Conservation (phyloP, 2,888 invertebrate genomes). For the Zootermopsis nevadensis region DNA sequence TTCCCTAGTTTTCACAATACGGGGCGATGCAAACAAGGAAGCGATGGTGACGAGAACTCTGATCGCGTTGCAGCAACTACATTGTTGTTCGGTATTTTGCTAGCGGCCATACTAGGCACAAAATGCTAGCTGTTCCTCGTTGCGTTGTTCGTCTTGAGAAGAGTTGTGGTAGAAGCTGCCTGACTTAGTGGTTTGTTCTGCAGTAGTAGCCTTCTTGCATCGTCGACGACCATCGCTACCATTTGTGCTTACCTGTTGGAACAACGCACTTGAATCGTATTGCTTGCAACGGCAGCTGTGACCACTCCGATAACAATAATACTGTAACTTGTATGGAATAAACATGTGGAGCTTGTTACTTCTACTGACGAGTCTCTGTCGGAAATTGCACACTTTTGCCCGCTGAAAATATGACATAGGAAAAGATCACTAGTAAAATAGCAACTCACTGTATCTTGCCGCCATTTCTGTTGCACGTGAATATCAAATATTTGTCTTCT, state of each 20-base stretch:
- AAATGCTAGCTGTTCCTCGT: slow-evolving; percentile 41
- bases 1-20: slow-evolving; percentile 33
- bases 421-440: not conserved
- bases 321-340: not conserved
- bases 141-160: slow-evolving; percentile 29
- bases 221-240: slow-evolving; percentile 37
- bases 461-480: slow-evolving; percentile 29
- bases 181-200: slow-evolving; percentile 39
- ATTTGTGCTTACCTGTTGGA: slow-evolving; percentile 41
- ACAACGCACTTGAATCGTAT: slow-evolving; percentile 15
- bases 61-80: slow-evolving; percentile 40
- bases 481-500: slow-evolving; percentile 6
- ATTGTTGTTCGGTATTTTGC: slow-evolving; percentile 44
- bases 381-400: slow-evolving; percentile 17
- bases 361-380: slow-evolving; percentile 2
- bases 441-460: slow-evolving; percentile 11
- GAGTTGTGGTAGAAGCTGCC: slow-evolving; percentile 19
- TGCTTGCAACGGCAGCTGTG: slow-evolving; percentile 17
- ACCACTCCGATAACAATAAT: slow-evolving; percentile 22
- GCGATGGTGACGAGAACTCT: not conserved
- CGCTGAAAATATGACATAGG: not conserved
- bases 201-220: slow-evolving; percentile 31
- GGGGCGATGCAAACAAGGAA: slow-evolving; percentile 42
- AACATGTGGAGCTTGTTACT: slow-evolving; percentile 17
- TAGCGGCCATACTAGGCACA: slow-evolving; percentile 44